These are phyloP conservation scores for Chrosomus eos DNA, from an alignment of 2,797 vertebrate genomes.

Conservation along the genomic window DNA sequence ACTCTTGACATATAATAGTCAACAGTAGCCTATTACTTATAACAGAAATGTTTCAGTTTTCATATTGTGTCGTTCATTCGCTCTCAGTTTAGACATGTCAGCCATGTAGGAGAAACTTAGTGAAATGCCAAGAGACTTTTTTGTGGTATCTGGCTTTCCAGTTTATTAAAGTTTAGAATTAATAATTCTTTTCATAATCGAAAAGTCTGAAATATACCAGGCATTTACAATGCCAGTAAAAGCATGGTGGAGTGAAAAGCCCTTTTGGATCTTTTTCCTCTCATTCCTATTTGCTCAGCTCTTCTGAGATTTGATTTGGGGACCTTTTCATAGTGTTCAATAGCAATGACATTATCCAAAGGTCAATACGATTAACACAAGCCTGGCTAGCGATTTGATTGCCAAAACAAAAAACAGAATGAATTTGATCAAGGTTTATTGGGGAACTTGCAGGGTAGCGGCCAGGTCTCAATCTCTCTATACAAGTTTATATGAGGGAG, in stretches of 20 bases:
- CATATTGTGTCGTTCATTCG: neutral
- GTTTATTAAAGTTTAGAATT: neutral
- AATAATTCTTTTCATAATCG: neutral
- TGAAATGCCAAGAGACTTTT: neutral
- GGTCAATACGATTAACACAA: conserved; percentile 62
- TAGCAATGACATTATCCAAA: conserved; percentile 64
- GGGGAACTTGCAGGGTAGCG: conserved; percentile 31
- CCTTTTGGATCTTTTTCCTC: conserved; percentile 25
- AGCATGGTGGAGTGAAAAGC: conserved; percentile 9
- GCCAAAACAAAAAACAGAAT: conserved; percentile 50
- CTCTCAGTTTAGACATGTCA: neutral
- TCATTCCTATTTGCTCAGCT: conserved; percentile 48
- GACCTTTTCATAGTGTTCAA: conserved; percentile 62
- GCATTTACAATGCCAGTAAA: conserved; percentile 7
- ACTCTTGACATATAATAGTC: neutral
- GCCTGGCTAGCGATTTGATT: conserved; percentile 58
- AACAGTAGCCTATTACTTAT: neutral
- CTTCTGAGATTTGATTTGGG: conserved; percentile 53
- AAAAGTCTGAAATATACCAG: neutral
- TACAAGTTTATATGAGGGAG: conserved; percentile 43
- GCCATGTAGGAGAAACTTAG: neutral
- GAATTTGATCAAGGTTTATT: conserved; percentile 58
- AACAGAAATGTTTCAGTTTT: neutral
- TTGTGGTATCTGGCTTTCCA: neutral
- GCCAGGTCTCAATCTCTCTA: conserved; percentile 14